A percentile compares a stretch with the other conserved stretches of the same genome.
Evolutionary conservation across 2,113 vertebrate genomes (phyloP).

Genomic region (Tiliqua scincoides): DNA sequence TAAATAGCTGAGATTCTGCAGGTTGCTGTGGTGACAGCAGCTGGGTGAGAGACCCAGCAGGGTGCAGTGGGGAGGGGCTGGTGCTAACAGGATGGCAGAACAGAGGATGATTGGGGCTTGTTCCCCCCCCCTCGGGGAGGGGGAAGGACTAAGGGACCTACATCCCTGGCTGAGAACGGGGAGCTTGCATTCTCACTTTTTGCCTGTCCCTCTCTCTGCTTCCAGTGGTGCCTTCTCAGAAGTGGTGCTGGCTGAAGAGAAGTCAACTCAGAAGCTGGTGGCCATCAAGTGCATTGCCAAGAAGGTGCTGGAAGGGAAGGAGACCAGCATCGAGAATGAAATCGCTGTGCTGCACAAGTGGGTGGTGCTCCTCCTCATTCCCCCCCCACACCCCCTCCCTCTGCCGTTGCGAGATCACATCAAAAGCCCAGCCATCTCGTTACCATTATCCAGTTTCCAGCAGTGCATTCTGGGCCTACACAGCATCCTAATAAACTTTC

Average conservation of each 20-base stretch:
- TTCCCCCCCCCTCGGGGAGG: too few species aligned
- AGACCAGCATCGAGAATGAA: conserved; percentile 98
- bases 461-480: neutral
- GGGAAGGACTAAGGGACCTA: neutral
- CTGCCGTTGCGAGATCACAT: neutral
- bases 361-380: conserved; percentile 22
- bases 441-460: too few species aligned
- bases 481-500: neutral
- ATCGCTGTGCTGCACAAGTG: conserved; percentile 96
- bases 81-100: neutral
- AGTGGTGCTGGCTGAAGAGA: conserved; percentile 95
- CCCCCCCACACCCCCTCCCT: accelerated
- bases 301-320: conserved; percentile 95
- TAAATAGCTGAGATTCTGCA: conserved; percentile 72
- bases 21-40: conserved; percentile 59
- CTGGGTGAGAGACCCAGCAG: conserved; percentile 26
- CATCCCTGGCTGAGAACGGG: neutral
- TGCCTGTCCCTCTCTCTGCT: neutral
- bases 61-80: neutral
- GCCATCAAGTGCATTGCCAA: conserved; percentile 98
- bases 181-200: neutral
- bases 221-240: conserved; percentile 95
- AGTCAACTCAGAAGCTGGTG: conserved; percentile 88
- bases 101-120: neutral
- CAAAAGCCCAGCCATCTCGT: neutral